Base-by-base conservation (phyloP, 2,113 vertebrate species). In the Cottus gobio region DNA sequence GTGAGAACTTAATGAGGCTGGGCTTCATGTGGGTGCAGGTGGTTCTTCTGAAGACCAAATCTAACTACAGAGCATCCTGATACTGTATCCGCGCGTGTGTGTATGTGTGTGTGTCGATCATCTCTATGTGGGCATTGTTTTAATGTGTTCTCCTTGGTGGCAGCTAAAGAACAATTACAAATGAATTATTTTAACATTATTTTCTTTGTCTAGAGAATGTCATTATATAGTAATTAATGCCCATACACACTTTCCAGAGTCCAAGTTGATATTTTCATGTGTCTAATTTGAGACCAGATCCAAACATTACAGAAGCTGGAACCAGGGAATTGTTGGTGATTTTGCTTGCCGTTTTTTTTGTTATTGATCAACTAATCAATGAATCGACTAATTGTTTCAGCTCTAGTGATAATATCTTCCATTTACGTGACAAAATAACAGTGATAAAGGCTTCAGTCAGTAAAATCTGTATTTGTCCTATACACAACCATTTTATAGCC, bases 1-100 rank as follows among this genome's bases (percentile, higher is more conserved):
- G 80, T 75, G 28, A 64, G 11, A 57, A 31, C 73, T 34, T 61
- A 66, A 76, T 80, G 62, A 78, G 34, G n/a, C 64, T 37, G 66
- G 24, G 11, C n/a, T 58, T 78, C 26, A 61, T 66, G 57, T 11
- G 50, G n/a, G 28, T 24, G 70, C 70, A 79, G 74, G 67, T 76
- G 56, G 18, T 31, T 82, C 62, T 42, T 56, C 26, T 73, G 57
- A 37, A 64, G 42, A 22, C 48, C 7, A 50, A 7, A 22, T 50
- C 48, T 50, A 22, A 50, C 48, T 30, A 42, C 36, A 26, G 31
- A 10, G 42, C 16, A n/a, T 71, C 48, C 2, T 31, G 30, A 52
- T 20, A 50, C 13, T 16, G 22, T 61, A 0, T n/a, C n/a, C n/a
- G n/a, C n/a, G n/a, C n/a, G n/a, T n/a, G n/a, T n/a, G n/a, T n/a